Evolutionary conservation across 2,113 vertebrate genomes (phyloP).

Genomic region (human): GRCh38 chr18:59423001-59423500

Average conservation of each 20-base stretch:
- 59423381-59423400: background rate
- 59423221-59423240: conserved; percentile 58
- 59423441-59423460: background rate
- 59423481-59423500: background rate
- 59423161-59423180: conserved; percentile 67
- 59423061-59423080: background rate
- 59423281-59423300: background rate
- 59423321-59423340: background rate
- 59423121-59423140: conserved; percentile 28
- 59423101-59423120: conserved; percentile 29
- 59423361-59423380: background rate
- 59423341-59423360: background rate
- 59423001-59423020: background rate
- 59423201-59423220: conserved; percentile 69
- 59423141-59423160: conserved; percentile 27
- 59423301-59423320: conserved; percentile 6
- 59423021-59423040: background rate
- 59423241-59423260: conserved; percentile 56
- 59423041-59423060: background rate
- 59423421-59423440: background rate
- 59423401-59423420: background rate
- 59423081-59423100: background rate
- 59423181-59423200: conserved; percentile 72
- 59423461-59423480: background rate
- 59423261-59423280: background rate